phyloP scores from a whole-genome alignment of 1,140 invertebrate species.

The Sitobion miscanthi region DNA sequence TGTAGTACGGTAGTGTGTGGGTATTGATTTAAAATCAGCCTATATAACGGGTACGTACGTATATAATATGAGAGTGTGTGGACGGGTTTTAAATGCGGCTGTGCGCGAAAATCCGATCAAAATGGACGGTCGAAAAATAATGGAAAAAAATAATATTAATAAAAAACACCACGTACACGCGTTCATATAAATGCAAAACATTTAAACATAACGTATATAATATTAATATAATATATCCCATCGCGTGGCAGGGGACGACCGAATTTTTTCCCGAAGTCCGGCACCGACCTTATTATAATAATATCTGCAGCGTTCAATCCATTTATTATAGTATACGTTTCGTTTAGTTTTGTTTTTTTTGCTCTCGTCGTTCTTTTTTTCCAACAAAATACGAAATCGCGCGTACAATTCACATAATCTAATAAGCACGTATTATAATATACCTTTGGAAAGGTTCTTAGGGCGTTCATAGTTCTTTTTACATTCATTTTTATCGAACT shows the following conservation, averaged over 20 bases:
- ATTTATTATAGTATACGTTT: constrained; percentile 17
- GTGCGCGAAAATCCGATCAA: constrained; percentile 2
- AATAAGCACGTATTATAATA: not conserved
- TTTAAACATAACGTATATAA: not conserved
- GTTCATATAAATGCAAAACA: constrained; percentile 50
- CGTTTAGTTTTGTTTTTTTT: not conserved
- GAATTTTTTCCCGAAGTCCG: not conserved
- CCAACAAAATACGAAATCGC: not conserved
- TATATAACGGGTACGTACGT: not conserved
- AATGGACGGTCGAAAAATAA: not conserved
- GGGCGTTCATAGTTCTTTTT: not conserved
- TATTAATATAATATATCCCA: not conserved
- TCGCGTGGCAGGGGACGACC: not conserved
- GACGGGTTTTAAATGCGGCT: not conserved
- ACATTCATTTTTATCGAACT: not conserved
- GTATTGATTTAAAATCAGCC: constrained; percentile 42
- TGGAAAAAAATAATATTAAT: constrained; percentile 21
- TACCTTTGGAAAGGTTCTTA: not conserved
- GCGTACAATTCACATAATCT: not conserved
- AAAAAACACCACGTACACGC: not conserved
- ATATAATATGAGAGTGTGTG: not conserved
- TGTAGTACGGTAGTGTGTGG: not conserved
- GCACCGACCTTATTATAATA: constrained; percentile 15
- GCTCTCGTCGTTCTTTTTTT: not conserved
- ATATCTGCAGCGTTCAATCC: not conserved